A percentile compares a stretch with the other conserved stretches of the same genome.
Evolutionary conservation across 2,113 vertebrate species (phyloP).

Genomic region (Marmota monax): DNA sequence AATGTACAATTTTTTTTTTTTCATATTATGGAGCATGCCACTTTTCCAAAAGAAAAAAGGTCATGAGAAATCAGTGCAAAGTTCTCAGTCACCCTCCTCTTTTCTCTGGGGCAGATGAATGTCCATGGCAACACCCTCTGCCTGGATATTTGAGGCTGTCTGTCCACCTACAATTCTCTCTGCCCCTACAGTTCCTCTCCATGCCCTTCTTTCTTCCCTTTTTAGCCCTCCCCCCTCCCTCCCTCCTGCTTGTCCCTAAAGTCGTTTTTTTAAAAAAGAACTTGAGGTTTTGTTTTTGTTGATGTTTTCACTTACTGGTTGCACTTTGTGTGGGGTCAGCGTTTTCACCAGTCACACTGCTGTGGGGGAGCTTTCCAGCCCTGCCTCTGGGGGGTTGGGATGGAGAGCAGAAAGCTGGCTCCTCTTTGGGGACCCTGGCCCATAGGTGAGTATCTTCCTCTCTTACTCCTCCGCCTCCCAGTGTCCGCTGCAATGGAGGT

Average conservation of each 20-base stretch:
- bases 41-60: constrained; percentile 88
- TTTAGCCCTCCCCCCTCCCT: constrained; percentile 81
- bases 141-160: constrained; percentile 3
- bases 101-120: constrained; percentile 77
- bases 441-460: constrained; percentile 63
- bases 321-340: constrained; percentile 66
- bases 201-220: constrained; percentile 76
- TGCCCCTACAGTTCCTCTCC: constrained; percentile 57
- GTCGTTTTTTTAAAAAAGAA: constrained; percentile 65
- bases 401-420: constrained; percentile 35
- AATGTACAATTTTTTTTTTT: constrained; percentile 86
- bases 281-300: constrained; percentile 72
- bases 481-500: constrained; percentile 75
- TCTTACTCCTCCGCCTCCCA: constrained; percentile 64
- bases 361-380: constrained; percentile 45
- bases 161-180: constrained; percentile 6
- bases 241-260: constrained; percentile 74
- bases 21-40: constrained; percentile 91
- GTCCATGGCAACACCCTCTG: constrained; percentile 61
- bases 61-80: constrained; percentile 91
- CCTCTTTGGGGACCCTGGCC: constrained; percentile 70
- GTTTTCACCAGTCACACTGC: constrained; percentile 54
- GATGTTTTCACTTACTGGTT: constrained; percentile 80
- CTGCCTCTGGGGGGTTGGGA: constrained; percentile 52
- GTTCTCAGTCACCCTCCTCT: constrained; percentile 86